A percentile compares a stretch with the other conserved stretches of the same genome.
Conservation (phyloP, 2,797 vertebrate species). For the Heliangelus exortis region DNA sequence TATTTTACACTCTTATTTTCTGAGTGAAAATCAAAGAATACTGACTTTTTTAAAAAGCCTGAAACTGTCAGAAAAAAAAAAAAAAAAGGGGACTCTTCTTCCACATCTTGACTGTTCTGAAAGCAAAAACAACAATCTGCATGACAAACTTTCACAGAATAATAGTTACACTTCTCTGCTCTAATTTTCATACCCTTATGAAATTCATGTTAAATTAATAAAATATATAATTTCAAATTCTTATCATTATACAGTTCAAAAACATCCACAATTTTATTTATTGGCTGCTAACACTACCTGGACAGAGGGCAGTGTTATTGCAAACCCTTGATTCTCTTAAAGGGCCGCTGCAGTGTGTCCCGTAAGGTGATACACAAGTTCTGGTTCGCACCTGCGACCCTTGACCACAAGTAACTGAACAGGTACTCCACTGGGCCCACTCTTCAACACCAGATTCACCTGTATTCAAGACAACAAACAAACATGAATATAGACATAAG, state of each 20-base stretch:
- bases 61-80: not conserved
- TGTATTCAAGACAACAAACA: conserved; percentile 93
- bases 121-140: conserved; percentile 39
- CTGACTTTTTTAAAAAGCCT: not conserved
- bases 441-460: conserved; percentile 99
- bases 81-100: not conserved
- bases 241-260: conserved; percentile 81
- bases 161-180: conserved; percentile 49
- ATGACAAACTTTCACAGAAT: conserved; percentile 18
- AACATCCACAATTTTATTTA: conserved; percentile 85
- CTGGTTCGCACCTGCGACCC: conserved; percentile 99
- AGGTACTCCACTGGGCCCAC: conserved; percentile 99
- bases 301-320: conserved; percentile 99
- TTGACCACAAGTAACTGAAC: conserved; percentile 99
- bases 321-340: conserved; percentile 99
- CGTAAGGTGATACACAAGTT: conserved; percentile 99
- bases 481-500: conserved; percentile 79
- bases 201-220: conserved; percentile 20
- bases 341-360: conserved; percentile 99
- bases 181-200: conserved; percentile 25
- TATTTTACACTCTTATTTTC: not conserved
- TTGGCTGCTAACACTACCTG: conserved; percentile 99
- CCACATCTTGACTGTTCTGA: conserved; percentile 33
- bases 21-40: not conserved
- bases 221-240: conserved; percentile 57